Conservation (phyloP, 2,797 vertebrate genomes). For the Hoplostethus mediterraneus region DNA sequence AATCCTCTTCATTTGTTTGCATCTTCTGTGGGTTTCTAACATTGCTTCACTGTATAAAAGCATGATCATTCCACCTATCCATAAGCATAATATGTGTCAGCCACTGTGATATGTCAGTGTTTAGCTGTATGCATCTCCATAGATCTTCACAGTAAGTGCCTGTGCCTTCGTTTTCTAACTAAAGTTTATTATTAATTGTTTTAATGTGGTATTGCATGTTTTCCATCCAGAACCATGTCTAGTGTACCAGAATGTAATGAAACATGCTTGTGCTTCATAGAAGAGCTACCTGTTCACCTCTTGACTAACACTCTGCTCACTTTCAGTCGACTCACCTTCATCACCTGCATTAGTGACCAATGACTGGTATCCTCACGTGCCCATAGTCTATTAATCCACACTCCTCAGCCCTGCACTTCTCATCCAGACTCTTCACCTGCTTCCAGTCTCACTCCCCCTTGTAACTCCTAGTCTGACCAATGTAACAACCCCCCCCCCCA, state of each 20-base stretch:
- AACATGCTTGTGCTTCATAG: constrained; percentile 23
- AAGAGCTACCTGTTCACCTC: constrained; percentile 18
- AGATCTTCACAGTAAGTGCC: not conserved
- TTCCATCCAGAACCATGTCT: constrained; percentile 37
- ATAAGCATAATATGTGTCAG: constrained; percentile 22
- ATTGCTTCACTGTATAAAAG: constrained; percentile 43
- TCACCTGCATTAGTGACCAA: constrained; percentile 48
- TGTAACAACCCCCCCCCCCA: constrained; percentile 34
- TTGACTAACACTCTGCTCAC: constrained; percentile 50
- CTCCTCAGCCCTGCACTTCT: constrained; percentile 29
- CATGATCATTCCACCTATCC: constrained; percentile 48
- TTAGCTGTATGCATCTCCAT: constrained; percentile 16
- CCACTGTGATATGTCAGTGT: constrained; percentile 13
- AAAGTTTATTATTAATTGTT: not conserved
- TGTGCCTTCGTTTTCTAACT: not conserved
- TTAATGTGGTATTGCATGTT: constrained; percentile 13
- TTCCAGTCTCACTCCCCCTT: constrained; percentile 31
- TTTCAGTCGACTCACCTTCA: constrained; percentile 49
- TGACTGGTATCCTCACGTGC: not conserved
- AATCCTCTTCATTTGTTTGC: constrained; percentile 50
- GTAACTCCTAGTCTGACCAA: constrained; percentile 40
- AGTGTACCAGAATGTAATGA: constrained; percentile 12
- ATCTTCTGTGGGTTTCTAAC: constrained; percentile 54
- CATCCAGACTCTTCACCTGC: constrained; percentile 24
- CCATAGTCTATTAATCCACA: constrained; percentile 24